Evolutionary conservation across 2,888 invertebrate genomes (phyloP).

Genomic region (Drosophila differens): DNA sequence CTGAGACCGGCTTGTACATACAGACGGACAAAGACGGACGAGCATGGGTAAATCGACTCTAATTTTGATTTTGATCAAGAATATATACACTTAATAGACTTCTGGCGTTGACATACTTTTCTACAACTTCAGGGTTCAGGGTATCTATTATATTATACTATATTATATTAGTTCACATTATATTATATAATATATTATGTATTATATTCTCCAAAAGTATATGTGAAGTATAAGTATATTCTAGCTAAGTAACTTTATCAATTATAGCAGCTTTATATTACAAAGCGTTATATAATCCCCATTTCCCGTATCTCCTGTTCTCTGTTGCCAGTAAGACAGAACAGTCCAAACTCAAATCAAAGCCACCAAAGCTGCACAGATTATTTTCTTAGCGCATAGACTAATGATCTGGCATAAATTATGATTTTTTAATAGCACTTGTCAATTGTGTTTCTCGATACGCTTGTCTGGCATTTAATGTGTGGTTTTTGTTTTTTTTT

Average conservation of each 20-base stretch:
- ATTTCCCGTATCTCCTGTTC: not conserved
- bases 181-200: too few relatives aligned
- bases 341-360: not conserved
- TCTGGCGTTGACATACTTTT: too few relatives aligned
- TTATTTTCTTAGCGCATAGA: not conserved
- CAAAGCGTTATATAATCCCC: too few relatives aligned
- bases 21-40: too few relatives aligned
- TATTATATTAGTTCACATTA: too few relatives aligned
- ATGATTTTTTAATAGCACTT: slow-evolving; percentile 3
- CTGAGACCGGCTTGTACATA: not conserved
- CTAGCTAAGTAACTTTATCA: too few relatives aligned
- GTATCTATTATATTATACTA: too few relatives aligned
- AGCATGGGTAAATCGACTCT: too few relatives aligned
- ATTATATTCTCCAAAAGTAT: not conserved
- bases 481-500: not conserved
- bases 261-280: too few relatives aligned
- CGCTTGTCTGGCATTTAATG: slow-evolving; percentile 6
- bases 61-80: not conserved
- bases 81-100: not conserved
- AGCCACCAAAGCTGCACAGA: not conserved
- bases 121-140: too few relatives aligned
- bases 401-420: slow-evolving; percentile 10
- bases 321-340: not conserved
- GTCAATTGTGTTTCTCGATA: slow-evolving; percentile 4
- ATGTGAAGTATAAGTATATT: too few relatives aligned